These are phyloP conservation scores for Petrocephalus microphthalmus DNA, from an alignment of 2,113 vertebrate species.

Conservation along the genomic window DNA sequence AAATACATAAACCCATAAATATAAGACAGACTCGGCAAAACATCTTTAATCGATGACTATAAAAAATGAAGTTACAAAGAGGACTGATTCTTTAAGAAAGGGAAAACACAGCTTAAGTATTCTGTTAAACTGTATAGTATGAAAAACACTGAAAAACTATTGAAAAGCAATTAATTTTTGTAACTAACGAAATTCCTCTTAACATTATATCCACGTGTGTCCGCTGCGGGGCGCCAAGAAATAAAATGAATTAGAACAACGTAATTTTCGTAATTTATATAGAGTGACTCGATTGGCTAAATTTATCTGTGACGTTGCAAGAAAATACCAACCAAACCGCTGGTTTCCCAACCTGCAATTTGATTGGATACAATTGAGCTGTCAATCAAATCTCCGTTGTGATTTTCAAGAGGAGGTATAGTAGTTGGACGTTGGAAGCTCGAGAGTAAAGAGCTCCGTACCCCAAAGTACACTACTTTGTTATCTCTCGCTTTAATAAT, in stretches of 20 bases:
- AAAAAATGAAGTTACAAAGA: not conserved
- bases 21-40: not conserved
- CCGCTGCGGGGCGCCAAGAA: slow-evolving; percentile 57
- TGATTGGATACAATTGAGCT: slow-evolving; percentile 44
- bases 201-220: slow-evolving; percentile 41
- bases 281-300: slow-evolving; percentile 38
- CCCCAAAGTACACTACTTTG: not conserved
- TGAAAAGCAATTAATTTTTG: not conserved
- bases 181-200: slow-evolving; percentile 2
- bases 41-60: not conserved
- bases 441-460: slow-evolving; percentile 50
- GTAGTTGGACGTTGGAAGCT: slow-evolving; percentile 52
- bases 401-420: slow-evolving; percentile 18
- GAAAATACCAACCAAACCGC: slow-evolving; percentile 35
- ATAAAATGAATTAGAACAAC: slow-evolving; percentile 20
- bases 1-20: not conserved
- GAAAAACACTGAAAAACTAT: not conserved
- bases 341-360: not conserved
- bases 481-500: not conserved
- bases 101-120: not conserved
- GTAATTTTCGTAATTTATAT: slow-evolving; percentile 4
- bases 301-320: not conserved
- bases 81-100: not conserved
- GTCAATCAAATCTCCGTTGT: slow-evolving; percentile 54
- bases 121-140: not conserved